phyloP scores from a whole-genome alignment of 2,888 invertebrate genomes.

The Biston betularia region DNA sequence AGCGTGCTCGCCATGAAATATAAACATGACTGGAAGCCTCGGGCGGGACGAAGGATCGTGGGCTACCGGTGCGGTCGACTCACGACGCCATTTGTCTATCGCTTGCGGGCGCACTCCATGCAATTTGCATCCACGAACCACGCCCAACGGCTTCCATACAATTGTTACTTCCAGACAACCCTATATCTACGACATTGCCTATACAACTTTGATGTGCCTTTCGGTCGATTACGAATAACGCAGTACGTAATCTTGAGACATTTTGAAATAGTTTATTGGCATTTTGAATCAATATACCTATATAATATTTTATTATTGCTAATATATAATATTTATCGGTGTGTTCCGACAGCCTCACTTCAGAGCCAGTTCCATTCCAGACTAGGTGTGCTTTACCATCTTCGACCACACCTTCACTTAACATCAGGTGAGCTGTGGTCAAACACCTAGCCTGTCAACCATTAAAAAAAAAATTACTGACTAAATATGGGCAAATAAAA shows the following conservation, averaged over 20 bases:
- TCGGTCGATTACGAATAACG: constrained; percentile 1
- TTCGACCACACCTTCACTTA: too few relatives aligned
- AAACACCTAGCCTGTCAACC: too few relatives aligned
- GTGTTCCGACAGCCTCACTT: too few relatives aligned
- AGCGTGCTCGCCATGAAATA: constrained; percentile 39
- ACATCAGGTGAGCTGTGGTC: too few relatives aligned
- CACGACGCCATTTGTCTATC: constrained; percentile 81
- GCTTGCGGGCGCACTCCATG: constrained; percentile 67
- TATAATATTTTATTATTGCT: too few relatives aligned
- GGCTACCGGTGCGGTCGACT: constrained; percentile 81
- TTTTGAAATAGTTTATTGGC: background rate
- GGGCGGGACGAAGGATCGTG: constrained; percentile 63
- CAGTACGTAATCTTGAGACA: constrained; percentile 13
- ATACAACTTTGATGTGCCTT: constrained; percentile 31
- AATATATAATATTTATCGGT: too few relatives aligned
- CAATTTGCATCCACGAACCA: constrained; percentile 80
- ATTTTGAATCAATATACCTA: background rate
- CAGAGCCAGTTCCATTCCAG: too few relatives aligned
- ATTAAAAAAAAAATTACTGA: too few relatives aligned
- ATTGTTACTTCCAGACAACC: constrained; percentile 61
- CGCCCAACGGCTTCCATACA: constrained; percentile 79
- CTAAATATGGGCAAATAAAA: too few relatives aligned
- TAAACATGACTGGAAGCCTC: constrained; percentile 46
- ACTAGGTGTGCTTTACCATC: too few relatives aligned
- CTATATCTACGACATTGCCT: constrained; percentile 31